Conservation (phyloP, 2,888 invertebrate species). For the Amitus sp. region DNA sequence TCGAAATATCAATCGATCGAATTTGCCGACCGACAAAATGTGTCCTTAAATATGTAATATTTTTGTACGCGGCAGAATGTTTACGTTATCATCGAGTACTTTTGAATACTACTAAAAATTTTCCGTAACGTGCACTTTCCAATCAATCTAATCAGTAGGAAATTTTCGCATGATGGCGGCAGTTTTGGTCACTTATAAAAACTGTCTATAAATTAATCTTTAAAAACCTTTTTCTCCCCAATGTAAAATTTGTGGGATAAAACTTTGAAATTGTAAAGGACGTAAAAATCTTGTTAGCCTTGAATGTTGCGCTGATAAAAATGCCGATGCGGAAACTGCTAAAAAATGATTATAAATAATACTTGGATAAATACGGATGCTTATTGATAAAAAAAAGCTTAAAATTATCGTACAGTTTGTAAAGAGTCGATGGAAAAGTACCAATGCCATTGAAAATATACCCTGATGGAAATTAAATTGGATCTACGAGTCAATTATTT, state of each 20-base stretch:
- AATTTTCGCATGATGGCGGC: neutral
- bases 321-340: slow-evolving; percentile 21
- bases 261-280: neutral
- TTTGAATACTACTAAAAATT: too few relatives aligned
- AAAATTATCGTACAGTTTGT: neutral
- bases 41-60: neutral
- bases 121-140: too few relatives aligned
- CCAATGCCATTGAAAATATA: slow-evolving; percentile 25
- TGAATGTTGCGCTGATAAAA: neutral
- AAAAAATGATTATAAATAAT: slow-evolving; percentile 18
- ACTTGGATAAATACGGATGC: slow-evolving; percentile 18
- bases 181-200: too few relatives aligned
- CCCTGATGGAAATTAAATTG: slow-evolving; percentile 18
- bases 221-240: neutral
- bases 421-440: slow-evolving; percentile 21
- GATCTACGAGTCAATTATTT: slow-evolving; percentile 10
- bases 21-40: neutral
- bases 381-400: neutral
- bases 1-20: neutral
- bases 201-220: slow-evolving; percentile 20
- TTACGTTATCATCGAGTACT: neutral
- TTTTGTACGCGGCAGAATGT: neutral
- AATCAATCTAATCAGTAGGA: neutral
- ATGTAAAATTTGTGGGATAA: too few relatives aligned
- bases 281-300: neutral